phyloP scores from a whole-genome alignment of 2,113 vertebrate genomes.

The Oxyruncus cristatus region DNA sequence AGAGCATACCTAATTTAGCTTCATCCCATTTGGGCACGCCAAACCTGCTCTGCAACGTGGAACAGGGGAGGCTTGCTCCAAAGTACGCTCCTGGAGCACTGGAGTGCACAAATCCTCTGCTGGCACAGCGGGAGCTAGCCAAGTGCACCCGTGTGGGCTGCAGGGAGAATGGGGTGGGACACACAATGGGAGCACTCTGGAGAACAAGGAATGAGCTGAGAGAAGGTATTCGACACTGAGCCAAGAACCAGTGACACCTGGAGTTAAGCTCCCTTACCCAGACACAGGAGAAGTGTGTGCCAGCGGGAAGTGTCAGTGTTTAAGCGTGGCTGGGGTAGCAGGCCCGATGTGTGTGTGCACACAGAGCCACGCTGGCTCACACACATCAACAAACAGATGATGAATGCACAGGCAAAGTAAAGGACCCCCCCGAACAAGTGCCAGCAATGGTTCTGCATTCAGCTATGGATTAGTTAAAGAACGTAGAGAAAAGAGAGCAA shows the following conservation, averaged over 20 bases:
- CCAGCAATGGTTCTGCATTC: not conserved
- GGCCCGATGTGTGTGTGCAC: accelerated
- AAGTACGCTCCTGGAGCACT: not conserved
- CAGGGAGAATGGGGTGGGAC: not conserved
- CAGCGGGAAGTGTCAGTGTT: not conserved
- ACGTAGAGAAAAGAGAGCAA: not conserved
- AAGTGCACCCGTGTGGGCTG: not conserved
- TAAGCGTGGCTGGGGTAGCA: not conserved
- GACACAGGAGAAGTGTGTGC: not conserved
- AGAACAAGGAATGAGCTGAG: not conserved
- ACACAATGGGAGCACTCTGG: not conserved
- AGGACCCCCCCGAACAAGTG: not conserved
- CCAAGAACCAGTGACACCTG: not conserved
- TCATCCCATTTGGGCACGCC: too few relatives aligned
- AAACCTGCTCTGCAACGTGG: accelerated
- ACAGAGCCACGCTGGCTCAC: accelerated
- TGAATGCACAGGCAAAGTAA: not conserved
- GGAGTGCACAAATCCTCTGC: not conserved
- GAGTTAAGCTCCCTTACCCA: not conserved
- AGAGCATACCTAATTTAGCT: not conserved
- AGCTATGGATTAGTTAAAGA: not conserved
- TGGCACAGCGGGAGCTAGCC: not conserved
- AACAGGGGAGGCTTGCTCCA: not conserved
- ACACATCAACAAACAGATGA: not conserved
- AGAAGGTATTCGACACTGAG: not conserved